Percentiles rank a stretch among this genome's conserved stretches.
Evolutionary conservation across 2,888 invertebrate genomes (phyloP).

Genomic region (Nysson spinosus): DNA sequence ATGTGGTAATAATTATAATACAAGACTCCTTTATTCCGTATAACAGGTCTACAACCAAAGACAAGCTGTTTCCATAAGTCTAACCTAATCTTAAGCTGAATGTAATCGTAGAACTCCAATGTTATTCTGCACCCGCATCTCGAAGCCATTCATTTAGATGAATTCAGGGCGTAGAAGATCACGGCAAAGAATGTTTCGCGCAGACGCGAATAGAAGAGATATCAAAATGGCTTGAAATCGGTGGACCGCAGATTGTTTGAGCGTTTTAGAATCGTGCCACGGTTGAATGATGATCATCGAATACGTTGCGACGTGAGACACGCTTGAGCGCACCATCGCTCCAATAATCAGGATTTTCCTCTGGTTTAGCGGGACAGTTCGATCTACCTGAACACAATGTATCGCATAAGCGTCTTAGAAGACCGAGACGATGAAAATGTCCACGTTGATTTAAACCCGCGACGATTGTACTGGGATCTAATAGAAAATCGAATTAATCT

Average conservation of each 20-base stretch:
- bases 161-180: constrained; percentile 3
- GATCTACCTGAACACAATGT: constrained; percentile 8
- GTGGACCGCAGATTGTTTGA: constrained; percentile 33
- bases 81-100: too few species aligned
- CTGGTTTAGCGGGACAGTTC: constrained; percentile 25
- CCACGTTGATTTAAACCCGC: neutral
- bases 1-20: too few species aligned
- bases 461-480: neutral
- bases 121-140: too few species aligned
- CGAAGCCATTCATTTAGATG: too few species aligned
- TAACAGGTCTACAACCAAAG: too few species aligned
- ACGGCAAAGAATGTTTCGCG: constrained; percentile 9
- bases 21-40: too few species aligned
- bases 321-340: constrained; percentile 46
- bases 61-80: too few species aligned
- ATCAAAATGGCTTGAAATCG: constrained; percentile 28
- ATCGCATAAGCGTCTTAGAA: neutral
- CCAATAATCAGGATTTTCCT: constrained; percentile 47
- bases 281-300: constrained; percentile 36
- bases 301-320: constrained; percentile 25
- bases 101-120: too few species aligned
- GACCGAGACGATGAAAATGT: neutral
- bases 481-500: constrained; percentile 1
- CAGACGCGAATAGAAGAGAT: constrained; percentile 14
- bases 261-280: constrained; percentile 37